Conservation (phyloP, 2,797 vertebrate species). For the Arvicola amphibius region DNA sequence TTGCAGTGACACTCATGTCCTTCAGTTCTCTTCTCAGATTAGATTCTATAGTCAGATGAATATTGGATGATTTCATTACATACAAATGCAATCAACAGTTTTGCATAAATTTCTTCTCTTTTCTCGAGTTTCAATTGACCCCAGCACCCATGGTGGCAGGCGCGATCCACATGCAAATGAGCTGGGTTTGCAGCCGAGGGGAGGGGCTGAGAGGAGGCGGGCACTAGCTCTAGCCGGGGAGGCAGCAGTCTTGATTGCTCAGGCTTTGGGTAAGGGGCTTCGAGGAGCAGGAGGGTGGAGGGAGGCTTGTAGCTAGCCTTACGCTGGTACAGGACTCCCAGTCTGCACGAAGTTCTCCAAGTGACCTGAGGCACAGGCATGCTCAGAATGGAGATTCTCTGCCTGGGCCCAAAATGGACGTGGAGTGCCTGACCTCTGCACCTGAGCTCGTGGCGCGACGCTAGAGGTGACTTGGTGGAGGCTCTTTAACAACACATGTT, state of each 20-base stretch:
- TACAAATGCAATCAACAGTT: conserved; percentile 94
- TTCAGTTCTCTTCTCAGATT: conserved; percentile 92
- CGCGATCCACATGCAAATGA: conserved; percentile 95
- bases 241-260: conserved; percentile 67
- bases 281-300: background rate
- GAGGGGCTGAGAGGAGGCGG: conserved; percentile 81
- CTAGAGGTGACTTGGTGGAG: background rate
- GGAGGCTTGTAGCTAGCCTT: background rate
- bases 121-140: conserved; percentile 93
- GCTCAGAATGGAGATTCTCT: background rate
- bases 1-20: conserved; percentile 91
- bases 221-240: conserved; percentile 74
- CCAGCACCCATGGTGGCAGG: conserved; percentile 90
- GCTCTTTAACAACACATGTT: background rate
- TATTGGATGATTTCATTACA: conserved; percentile 94
- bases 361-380: background rate
- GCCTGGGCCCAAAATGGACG: background rate
- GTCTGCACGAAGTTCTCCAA: background rate
- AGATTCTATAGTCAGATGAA: conserved; percentile 92
- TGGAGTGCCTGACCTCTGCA: background rate
- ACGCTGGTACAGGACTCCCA: background rate
- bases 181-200: conserved; percentile 85
- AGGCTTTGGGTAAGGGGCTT: conserved; percentile 21
- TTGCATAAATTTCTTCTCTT: conserved; percentile 93
- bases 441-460: background rate